Base-by-base conservation (phyloP, 1,140 invertebrate species). In the Caenorhabditis brenneri region DNA sequence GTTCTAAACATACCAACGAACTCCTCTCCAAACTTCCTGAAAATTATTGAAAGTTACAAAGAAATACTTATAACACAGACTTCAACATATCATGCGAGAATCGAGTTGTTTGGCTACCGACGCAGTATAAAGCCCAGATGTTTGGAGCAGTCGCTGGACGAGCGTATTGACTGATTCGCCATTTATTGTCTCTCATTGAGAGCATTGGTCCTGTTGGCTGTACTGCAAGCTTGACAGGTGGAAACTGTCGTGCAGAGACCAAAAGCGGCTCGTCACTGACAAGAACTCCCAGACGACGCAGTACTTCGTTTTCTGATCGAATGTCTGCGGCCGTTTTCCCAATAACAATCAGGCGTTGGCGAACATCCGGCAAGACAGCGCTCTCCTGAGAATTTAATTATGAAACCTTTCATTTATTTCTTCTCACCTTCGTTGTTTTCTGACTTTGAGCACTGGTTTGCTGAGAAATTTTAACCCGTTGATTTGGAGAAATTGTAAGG, bases 401-500 rank as follows among this genome's bases (percentile, higher is more conserved):
- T n/a, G n/a, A n/a, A n/a, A n/a, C n/a, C n/a, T n/a, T n/a, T n/a
- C n/a, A n/a, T n/a, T n/a, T n/a, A n/a, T n/a, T n/a, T n/a, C n/a
- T n/a, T n/a, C n/a, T n/a, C n/a, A n/a, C n/a, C 79, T 85, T 80
- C 22, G 82, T 86, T 22, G 82, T 86, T 33, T 65, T 65, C 22
- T 85, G 78, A 53, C 60, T 86, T 42, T 86, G 85, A 12, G 53
- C 78, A 29, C 85, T 39, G 10, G 85, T 86, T 39, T 86, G 85
- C 53, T 86, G 82, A 2, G 51, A 27, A n/a, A 85, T 81, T 2
- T 85, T 65, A 3, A 86, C 85, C 10, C 85, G 84, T 24, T 85
- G 74, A 36, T 81, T 58, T 24, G 65, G 60, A 16, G 24, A 12
- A 24, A 86, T 60, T 5, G 5, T 58, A 2, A 51, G 22, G 4